Base-by-base conservation (phyloP, 2,113 vertebrate genomes). In the Otis tarda region DNA sequence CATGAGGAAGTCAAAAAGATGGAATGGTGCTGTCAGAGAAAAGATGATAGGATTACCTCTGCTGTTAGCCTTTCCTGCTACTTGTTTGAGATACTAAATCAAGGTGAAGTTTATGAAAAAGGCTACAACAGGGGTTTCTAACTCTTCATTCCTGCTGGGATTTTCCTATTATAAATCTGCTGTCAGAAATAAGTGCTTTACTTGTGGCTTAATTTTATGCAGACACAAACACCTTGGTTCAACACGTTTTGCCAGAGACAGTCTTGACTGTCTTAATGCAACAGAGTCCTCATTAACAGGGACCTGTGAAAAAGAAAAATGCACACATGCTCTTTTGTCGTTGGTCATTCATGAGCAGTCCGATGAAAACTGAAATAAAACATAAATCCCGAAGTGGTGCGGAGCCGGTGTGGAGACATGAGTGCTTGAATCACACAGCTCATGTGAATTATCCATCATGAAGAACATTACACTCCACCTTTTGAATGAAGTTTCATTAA, bases 21-120 rank as follows among this genome's bases (percentile, higher is more conserved):
- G 98, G 98, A 98, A 97, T 69, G 94, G 95, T 83, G 95, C 94
- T 96, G 96, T 96, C 33, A 19, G 95, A 98, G 97, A 97, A 97
- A 97, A 95, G 98, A 98, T 98, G 98, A 98, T 98, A 98, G 98
- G 98, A 98, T 99, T 99, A 98, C 98, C 96, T 97, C 96, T 92
- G 96, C 97, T 97, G 97, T 97, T 97, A 92, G 97, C 93, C 95
- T 95, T 97, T 97, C 97, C 97, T 97, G 96, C 94, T 96, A 95
- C 93, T 98, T 90, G 96, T 93, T 96, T 95, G 95, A 98, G 98
- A 97, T 96, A 97, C 96, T 98, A 98, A 98, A 98, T 98, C 98
- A 98, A 98, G 98, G 96, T 97, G 98, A 98, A 98, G 98, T 98
- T 98, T 98, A 98, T 99, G 98, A 98, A 98, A 98, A 98, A 98